phyloP scores from a whole-genome alignment of 2,797 vertebrate genomes.

The Melanotaenia nigrans region DNA sequence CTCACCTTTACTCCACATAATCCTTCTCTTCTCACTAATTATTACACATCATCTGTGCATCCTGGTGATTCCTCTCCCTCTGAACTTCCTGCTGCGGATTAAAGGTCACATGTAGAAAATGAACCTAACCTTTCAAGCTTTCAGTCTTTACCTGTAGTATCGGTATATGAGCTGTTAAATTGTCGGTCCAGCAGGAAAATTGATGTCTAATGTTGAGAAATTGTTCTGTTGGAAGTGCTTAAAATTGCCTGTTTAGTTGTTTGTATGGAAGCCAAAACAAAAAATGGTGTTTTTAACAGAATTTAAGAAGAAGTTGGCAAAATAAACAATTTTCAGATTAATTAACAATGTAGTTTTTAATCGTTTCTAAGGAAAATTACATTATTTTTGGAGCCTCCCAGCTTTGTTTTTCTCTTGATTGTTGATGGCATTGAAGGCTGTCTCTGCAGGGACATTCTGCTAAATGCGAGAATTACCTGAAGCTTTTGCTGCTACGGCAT shows the following conservation, averaged over 20 bases:
- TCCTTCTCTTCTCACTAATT: slow-evolving; percentile 49
- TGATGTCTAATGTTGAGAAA: neutral
- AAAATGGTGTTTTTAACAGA: neutral
- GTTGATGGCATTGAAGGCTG: too few relatives aligned
- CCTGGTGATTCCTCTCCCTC: slow-evolving; percentile 36
- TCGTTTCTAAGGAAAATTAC: too few relatives aligned
- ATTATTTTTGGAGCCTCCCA: too few relatives aligned
- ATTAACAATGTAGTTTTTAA: neutral
- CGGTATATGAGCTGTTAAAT: slow-evolving; percentile 7
- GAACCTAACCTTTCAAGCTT: slow-evolving; percentile 52
- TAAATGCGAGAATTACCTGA: too few relatives aligned
- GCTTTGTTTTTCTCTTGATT: too few relatives aligned
- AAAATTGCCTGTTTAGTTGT: neutral
- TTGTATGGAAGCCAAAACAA: neutral
- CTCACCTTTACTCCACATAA: slow-evolving; percentile 12
- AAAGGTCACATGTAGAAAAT: slow-evolving; percentile 68
- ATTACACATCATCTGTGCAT: slow-evolving; percentile 34
- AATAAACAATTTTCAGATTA: neutral
- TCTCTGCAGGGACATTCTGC: too few relatives aligned
- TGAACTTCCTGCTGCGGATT: slow-evolving; percentile 48
- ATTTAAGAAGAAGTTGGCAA: neutral
- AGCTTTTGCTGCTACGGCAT: too few relatives aligned
- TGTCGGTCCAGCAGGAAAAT: neutral
- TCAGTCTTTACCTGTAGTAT: slow-evolving; percentile 23
- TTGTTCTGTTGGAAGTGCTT: neutral